phyloP scores from a whole-genome alignment of 1,140 invertebrate genomes.

The Oreohelix idahoensis region DNA sequence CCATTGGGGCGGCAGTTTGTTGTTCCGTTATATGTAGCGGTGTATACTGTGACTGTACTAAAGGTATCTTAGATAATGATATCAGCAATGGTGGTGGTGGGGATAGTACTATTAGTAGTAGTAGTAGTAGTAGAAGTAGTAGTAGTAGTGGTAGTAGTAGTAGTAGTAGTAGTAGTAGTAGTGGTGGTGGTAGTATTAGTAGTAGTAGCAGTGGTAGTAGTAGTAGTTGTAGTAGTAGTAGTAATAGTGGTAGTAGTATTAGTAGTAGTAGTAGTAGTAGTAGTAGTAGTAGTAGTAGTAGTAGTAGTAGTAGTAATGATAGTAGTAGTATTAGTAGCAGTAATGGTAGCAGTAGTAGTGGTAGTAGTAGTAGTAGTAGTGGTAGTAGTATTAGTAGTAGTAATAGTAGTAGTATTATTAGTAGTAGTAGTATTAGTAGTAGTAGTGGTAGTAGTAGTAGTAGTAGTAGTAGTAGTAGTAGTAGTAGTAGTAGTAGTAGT shows the following conservation, averaged over 20 bases:
- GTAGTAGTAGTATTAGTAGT: too few species aligned
- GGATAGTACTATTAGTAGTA: not conserved
- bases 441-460: not conserved
- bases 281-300: constrained; percentile 9
- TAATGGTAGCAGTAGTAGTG: not conserved
- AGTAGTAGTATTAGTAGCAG: too few species aligned
- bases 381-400: too few species aligned
- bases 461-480: not conserved
- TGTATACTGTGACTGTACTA: too few species aligned
- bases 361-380: too few species aligned
- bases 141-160: not conserved
- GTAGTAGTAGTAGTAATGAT: not conserved
- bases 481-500: constrained; percentile 4
- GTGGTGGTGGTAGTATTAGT: not conserved
- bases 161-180: constrained; percentile 7
- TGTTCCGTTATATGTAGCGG: too few species aligned
- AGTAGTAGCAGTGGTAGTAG: not conserved
- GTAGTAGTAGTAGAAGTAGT: constrained; percentile 3
- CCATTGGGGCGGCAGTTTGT: too few species aligned
- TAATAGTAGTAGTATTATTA: too few species aligned
- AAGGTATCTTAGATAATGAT: too few species aligned
- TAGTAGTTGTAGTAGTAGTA: constrained; percentile 6
- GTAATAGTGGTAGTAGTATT: not conserved
- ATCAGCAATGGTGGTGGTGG: not conserved
- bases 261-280: not conserved